Conservation (phyloP, 2,113 vertebrate genomes). For the Psophia crepitans region DNA sequence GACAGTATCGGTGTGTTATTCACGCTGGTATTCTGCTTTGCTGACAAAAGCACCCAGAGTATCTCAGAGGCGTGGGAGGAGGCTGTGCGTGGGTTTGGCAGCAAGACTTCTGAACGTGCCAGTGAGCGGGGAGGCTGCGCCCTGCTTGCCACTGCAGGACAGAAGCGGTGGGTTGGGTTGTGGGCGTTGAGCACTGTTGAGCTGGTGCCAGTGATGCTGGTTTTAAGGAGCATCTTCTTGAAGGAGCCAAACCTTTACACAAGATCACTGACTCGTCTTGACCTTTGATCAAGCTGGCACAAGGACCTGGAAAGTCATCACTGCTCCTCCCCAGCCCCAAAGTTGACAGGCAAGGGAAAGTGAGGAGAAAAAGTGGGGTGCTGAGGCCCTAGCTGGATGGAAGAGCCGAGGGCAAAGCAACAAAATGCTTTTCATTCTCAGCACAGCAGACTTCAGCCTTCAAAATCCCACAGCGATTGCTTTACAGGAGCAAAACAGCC, state of each 20-base stretch:
- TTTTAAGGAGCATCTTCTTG: neutral
- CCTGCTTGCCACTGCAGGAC: neutral
- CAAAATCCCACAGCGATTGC: neutral
- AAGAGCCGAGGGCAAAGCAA: neutral
- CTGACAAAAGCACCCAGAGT: neutral
- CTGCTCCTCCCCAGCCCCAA: neutral
- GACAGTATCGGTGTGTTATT: neutral
- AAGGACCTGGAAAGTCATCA: neutral
- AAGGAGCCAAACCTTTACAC: neutral
- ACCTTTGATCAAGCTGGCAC: neutral
- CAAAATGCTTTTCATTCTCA: neutral
- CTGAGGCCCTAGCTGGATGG: neutral
- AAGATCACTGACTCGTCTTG: neutral
- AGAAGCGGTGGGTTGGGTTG: neutral
- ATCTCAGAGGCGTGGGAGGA: neutral
- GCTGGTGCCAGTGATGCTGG: neutral
- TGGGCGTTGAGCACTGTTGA: neutral
- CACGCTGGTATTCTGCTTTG: neutral
- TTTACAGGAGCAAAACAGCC: neutral
- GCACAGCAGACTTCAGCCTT: neutral
- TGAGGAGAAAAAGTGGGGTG: neutral
- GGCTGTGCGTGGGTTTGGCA: neutral
- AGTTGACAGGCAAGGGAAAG: neutral
- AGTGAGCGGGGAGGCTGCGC: neutral
- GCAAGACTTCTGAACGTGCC: neutral